Percentiles rank a stretch among this genome's conserved stretches.
phyloP scores from a whole-genome alignment of 2,797 vertebrate species.

The Enteromius viviparus region DNA sequence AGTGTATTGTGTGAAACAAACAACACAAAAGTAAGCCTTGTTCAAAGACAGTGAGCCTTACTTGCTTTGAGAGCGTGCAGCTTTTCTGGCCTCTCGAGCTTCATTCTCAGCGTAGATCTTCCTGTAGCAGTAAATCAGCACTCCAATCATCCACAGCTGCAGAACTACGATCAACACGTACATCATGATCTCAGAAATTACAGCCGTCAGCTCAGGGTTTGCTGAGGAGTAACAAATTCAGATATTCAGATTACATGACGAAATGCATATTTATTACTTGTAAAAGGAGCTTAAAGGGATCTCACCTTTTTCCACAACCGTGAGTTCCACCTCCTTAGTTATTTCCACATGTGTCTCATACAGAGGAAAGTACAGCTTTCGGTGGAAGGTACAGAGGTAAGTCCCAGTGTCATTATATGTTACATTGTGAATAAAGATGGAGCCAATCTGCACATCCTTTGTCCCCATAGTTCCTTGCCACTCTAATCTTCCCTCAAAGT shows the following conservation, averaged over 20 bases:
- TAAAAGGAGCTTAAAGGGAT: background rate
- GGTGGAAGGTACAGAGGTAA: constrained; percentile 83
- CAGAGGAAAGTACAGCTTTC: constrained; percentile 75
- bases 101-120: constrained; percentile 86
- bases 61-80: constrained; percentile 66
- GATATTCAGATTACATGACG: background rate
- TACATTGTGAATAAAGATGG: constrained; percentile 82
- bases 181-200: constrained; percentile 91
- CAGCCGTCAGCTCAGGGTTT: constrained; percentile 82
- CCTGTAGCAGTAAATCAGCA: constrained; percentile 89
- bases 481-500: constrained; percentile 76
- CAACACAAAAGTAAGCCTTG: background rate
- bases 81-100: constrained; percentile 70
- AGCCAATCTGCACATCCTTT: constrained; percentile 82
- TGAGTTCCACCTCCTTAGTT: constrained; percentile 83
- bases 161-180: constrained; percentile 86
- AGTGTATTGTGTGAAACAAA: background rate
- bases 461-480: constrained; percentile 82
- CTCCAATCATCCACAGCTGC: constrained; percentile 87
- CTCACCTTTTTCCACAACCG: constrained; percentile 82
- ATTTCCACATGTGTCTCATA: constrained; percentile 70
- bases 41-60: constrained; percentile 56
- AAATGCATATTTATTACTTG: background rate
- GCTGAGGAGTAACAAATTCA: constrained; percentile 58
- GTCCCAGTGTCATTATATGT: constrained; percentile 83